Base-by-base conservation (phyloP, 2,888 invertebrate genomes). In the Tachystola acroxantha region DNA sequence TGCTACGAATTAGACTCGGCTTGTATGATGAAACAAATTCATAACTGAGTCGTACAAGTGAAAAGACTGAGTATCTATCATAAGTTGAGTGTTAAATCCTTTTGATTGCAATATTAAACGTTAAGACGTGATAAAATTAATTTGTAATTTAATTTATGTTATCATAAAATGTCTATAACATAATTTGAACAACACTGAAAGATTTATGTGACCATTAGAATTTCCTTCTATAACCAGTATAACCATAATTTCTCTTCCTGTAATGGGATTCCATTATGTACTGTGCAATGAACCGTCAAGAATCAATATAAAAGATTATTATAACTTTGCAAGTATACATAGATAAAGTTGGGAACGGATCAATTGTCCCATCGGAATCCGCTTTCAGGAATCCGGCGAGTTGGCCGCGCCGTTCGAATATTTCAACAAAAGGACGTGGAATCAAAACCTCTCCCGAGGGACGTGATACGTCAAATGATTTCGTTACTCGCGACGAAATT, bases 401-500 rank as follows among this genome's bases (percentile, higher is more conserved):
- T 43, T 48, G 40, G 42, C 37, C 36, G 26, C 43, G 40, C 42
- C 31, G 42, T 50, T 45, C 43, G 53, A 56, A 57, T 55, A 56
- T 57, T 56, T 52, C 40, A 40, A 49, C 47, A 50, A 56, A 53
- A 50, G 50, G 47, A 42, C 34, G 39, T 39, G 39, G 45, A 52
- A 50, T 53, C 46, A 46, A 51, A 58, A 45, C 43, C 43, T 36
- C 47, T 57, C 51, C 46, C 51, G 33, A 40, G 54, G 50, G 59
- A 52, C 45, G 46, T 57, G 54, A 59, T 56, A 64, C 51, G 44
- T 57, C 47, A 50, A 59, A 55, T 58, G 44, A 62, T 58, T 63
- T 53, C 49, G 50, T 65, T 57, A 63, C 56, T 56, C 52, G 44
- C 57, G 52, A 58, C 45, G 50, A 64, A 64, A 64, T 61, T 62